Evolutionary conservation across 1,140 invertebrate genomes (phyloP).

Genomic region (Drosophila biarmipes): DNA sequence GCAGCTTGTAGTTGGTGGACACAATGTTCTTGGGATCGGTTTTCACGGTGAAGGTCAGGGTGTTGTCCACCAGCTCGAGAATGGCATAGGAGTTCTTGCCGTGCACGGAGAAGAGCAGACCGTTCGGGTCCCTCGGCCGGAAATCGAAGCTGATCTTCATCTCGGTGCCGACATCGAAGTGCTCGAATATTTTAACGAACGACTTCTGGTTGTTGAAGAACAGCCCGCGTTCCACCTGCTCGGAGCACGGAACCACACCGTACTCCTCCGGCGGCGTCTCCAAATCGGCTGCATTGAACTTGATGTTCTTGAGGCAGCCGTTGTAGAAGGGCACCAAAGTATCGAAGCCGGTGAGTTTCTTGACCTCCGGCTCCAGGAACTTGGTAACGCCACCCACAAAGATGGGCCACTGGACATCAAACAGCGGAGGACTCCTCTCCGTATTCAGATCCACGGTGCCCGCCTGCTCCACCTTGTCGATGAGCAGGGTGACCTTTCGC

Average conservation of each 20-base stretch:
- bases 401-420: slow-evolving; percentile 89
- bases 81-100: slow-evolving; percentile 92
- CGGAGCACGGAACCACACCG: slow-evolving; percentile 91
- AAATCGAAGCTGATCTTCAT: slow-evolving; percentile 94
- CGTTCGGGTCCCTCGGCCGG: slow-evolving; percentile 92
- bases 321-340: slow-evolving; percentile 86
- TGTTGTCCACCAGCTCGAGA: slow-evolving; percentile 94
- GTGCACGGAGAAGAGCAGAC: slow-evolving; percentile 93
- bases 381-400: slow-evolving; percentile 91
- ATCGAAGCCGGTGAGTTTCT: slow-evolving; percentile 35
- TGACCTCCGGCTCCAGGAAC: slow-evolving; percentile 62
- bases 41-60: slow-evolving; percentile 92
- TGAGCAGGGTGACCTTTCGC: slow-evolving; percentile 87
- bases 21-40: slow-evolving; percentile 93
- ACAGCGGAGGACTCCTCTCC: slow-evolving; percentile 85
- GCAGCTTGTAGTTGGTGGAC: slow-evolving; percentile 88
- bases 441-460: slow-evolving; percentile 85
- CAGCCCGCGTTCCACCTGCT: slow-evolving; percentile 93
- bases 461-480: slow-evolving; percentile 85
- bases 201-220: slow-evolving; percentile 88
- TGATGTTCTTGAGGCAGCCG: slow-evolving; percentile 94
- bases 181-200: slow-evolving; percentile 87
- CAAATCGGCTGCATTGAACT: slow-evolving; percentile 88
- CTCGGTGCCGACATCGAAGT: slow-evolving; percentile 91
- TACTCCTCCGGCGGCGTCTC: slow-evolving; percentile 86